Evolutionary conservation across 2,888 invertebrate genomes (phyloP), one percentile per base, ranked within the genome.

Genomic region (Agrotis segetum): DNA sequence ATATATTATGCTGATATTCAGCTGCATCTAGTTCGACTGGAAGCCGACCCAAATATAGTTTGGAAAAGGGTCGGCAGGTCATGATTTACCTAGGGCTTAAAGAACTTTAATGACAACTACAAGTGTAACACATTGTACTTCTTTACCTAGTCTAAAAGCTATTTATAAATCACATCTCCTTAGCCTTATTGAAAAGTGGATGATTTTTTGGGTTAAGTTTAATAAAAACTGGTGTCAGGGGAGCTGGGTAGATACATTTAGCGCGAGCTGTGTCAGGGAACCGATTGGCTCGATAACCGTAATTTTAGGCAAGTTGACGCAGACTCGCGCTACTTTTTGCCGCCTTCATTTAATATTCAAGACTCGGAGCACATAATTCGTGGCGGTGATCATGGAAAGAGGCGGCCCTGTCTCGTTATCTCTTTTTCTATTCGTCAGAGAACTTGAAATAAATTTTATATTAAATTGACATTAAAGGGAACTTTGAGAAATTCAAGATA

Each of bases 291-390:
- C 89, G 87, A 91, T 91, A 91, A 89, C 90, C 89, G 90, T 94
- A 92, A 93, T 92, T 92, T 92, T 88, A 89, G 88, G 86, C 87
- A 92, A 91, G 90, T 92, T 92, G 89, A 89, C 88, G 87, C 82
- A 85, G 85, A 87, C 86, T 87, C 87, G 75, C 88, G 87, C 85
- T 89, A 87, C 88, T 91, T 91, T 91, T 90, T 89, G 85, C 85
- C 88, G 87, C 88, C 87, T 89, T 88, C 90, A 88, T 91, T 94
- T 92, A 90, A 90, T 91, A 95, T 95, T 95, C 94, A 91, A 83
- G 87, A 77, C 92, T 90, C 92, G 93, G 84, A 89, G 87, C 90
- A 90, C 91, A 93, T 94, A 94, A 94, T 94, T 94, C 92, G 91
- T 87, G 87, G 89, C 89, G 91, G 89, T 93, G 93, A 93, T 94